phyloP scores from a whole-genome alignment of 2,888 invertebrate genomes.

The Pseudoips prasinana region DNA sequence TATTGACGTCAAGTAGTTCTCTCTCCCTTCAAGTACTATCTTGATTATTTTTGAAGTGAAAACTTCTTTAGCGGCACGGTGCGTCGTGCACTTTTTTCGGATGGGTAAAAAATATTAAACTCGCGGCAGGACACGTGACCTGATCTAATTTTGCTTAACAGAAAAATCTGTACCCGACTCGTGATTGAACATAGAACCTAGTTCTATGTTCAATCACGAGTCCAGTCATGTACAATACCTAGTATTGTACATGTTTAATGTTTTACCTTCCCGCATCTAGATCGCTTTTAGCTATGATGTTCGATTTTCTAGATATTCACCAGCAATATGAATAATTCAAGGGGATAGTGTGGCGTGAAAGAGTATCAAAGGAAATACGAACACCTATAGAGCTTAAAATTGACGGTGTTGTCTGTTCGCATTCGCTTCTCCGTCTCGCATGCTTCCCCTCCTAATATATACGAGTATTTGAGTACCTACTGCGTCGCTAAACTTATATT shows the following conservation, averaged over 20 bases:
- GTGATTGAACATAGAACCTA: no score
- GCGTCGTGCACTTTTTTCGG: no score
- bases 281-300: constrained; percentile 50
- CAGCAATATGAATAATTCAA: constrained; percentile 71
- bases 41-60: no score
- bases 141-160: no score
- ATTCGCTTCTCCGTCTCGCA: constrained; percentile 21
- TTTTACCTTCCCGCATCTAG: constrained; percentile 19
- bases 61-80: no score
- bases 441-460: constrained; percentile 9
- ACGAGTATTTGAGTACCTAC: constrained; percentile 6
- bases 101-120: no score
- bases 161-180: no score
- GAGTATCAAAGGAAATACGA: constrained; percentile 71
- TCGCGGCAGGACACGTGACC: no score
- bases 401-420: constrained; percentile 46
- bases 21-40: no score
- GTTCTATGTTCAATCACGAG: no score
- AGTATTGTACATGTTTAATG: constrained; percentile 1
- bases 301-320: constrained; percentile 66
- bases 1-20: no score
- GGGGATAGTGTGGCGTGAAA: constrained; percentile 59
- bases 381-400: constrained; percentile 66
- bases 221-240: no score
- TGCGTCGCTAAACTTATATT: constrained; percentile 7